phyloP scores from a whole-genome alignment of 1,140 invertebrate genomes.

The Polyergus mexicanus region DNA sequence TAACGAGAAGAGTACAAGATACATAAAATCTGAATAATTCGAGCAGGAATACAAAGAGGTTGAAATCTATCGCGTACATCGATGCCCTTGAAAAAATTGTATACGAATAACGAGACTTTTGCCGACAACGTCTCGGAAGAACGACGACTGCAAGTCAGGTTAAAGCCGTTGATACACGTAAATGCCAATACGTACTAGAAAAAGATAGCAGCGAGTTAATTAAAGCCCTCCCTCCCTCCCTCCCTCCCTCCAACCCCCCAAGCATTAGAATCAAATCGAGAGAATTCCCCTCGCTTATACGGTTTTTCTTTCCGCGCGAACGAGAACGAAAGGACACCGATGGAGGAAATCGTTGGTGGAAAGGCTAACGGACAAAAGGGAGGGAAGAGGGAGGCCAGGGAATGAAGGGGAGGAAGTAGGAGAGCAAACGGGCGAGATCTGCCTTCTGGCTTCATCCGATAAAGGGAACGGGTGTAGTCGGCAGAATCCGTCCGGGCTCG shows the following conservation, averaged over 20 bases:
- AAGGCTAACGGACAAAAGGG: too few species aligned
- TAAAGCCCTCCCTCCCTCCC: constrained; percentile 66
- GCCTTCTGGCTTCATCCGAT: constrained; percentile 80
- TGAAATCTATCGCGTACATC: constrained; percentile 25
- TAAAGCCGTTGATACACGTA: constrained; percentile 78
- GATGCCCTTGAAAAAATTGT: constrained; percentile 32
- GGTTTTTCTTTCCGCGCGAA: constrained; percentile 56
- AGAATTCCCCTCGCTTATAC: constrained; percentile 52
- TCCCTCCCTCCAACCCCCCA: too few species aligned
- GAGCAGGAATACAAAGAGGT: background rate
- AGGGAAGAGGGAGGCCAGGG: background rate
- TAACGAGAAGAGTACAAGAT: constrained; percentile 18
- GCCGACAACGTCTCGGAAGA: constrained; percentile 26
- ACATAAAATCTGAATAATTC: background rate
- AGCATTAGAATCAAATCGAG: constrained; percentile 78
- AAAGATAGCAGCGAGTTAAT: constrained; percentile 77
- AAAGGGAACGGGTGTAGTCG: constrained; percentile 80
- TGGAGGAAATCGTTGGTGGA: constrained; percentile 61
- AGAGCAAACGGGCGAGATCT: constrained; percentile 45
- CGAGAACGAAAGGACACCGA: constrained; percentile 49
- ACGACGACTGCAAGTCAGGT: background rate
- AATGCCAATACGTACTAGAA: constrained; percentile 72
- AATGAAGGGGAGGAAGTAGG: background rate
- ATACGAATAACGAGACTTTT: constrained; percentile 45
- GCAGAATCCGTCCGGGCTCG: constrained; percentile 73